These are phyloP conservation scores for Oreochromis tanganicae DNA, from an alignment of 2,113 vertebrate species.

Conservation along the genomic window DNA sequence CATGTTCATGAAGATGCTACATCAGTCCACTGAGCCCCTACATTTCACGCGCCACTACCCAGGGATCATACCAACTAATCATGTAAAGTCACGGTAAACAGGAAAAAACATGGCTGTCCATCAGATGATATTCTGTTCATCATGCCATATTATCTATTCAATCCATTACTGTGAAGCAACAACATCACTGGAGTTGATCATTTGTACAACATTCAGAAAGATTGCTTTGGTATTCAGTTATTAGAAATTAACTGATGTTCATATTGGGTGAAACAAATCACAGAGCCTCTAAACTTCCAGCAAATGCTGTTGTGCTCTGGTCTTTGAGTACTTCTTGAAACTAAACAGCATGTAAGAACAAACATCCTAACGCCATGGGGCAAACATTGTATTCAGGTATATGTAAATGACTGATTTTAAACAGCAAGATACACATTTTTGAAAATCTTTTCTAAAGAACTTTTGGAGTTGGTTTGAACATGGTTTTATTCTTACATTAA, in stretches of 20 bases:
- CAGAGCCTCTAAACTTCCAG: neutral
- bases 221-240: neutral
- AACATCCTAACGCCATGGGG: neutral
- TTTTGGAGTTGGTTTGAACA: neutral
- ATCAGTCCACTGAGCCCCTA: neutral
- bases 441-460: neutral
- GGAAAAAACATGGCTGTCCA: neutral
- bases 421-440: neutral
- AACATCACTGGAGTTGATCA: neutral
- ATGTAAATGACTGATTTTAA: neutral
- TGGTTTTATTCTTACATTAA: neutral
- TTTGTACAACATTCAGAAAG: neutral
- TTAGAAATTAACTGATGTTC: neutral
- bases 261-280: neutral
- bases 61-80: neutral
- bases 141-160: neutral
- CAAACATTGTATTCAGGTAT: neutral
- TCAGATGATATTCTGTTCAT: neutral
- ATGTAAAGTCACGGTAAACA: neutral
- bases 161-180: neutral
- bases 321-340: neutral
- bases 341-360: neutral
- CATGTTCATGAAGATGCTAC: neutral
- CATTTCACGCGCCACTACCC: neutral
- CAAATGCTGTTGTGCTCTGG: neutral